phyloP scores from a whole-genome alignment of 2,797 vertebrate genomes.

The Gallinago stenura region DNA sequence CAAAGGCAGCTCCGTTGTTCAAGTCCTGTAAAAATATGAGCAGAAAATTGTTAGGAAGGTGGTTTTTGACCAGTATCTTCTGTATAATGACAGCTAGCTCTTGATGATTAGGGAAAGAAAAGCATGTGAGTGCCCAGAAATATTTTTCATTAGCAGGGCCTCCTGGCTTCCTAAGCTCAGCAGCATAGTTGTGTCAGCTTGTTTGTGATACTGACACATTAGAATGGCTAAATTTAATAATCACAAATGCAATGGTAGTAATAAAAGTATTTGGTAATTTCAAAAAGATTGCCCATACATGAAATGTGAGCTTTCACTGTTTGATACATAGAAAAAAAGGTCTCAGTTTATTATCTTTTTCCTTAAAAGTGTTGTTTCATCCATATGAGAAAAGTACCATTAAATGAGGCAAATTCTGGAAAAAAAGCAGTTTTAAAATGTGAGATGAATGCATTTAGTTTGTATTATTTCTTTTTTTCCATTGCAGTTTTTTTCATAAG shows the following conservation, averaged over 20 bases:
- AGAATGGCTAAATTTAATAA: neutral
- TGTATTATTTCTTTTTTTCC: slow-evolving; percentile 68
- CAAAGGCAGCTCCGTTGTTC: neutral
- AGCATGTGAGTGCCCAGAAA: neutral
- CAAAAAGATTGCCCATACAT: neutral
- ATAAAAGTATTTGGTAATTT: neutral
- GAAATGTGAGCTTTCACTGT: neutral
- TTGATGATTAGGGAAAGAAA: neutral
- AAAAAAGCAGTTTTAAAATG: neutral
- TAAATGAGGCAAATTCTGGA: neutral
- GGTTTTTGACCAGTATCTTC: neutral
- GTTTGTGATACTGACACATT: neutral
- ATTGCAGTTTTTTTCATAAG: slow-evolving; percentile 71
- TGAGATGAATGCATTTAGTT: slow-evolving; percentile 57
- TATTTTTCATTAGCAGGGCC: neutral
- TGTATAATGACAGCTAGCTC: neutral
- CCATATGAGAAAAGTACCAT: neutral
- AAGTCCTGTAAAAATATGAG: neutral
- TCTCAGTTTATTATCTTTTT: slow-evolving; percentile 15
- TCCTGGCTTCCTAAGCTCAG: neutral
- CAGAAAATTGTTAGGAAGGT: neutral
- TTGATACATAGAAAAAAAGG: neutral
- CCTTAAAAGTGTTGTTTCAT: slow-evolving; percentile 18
- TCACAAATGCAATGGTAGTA: neutral
- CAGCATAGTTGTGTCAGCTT: neutral